Conservation (phyloP, 1,140 invertebrate genomes). For the Pseudomyrmex dendroicus region DNA sequence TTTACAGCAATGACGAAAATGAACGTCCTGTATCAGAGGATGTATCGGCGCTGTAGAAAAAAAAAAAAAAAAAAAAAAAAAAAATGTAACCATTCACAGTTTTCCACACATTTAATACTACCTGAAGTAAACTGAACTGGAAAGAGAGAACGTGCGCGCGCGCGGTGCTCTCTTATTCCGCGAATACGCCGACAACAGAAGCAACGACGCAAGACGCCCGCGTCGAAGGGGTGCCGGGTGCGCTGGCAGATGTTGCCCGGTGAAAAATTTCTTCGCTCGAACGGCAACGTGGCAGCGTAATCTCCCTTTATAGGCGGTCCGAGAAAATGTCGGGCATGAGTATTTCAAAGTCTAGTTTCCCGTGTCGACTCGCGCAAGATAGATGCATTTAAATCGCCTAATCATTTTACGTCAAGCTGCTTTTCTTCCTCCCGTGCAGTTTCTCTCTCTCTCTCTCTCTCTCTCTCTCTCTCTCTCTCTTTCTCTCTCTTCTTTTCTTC, state of each 20-base stretch:
- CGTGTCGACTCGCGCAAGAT: constrained; percentile 34
- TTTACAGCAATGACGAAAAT: constrained; percentile 1
- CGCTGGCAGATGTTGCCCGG: constrained; percentile 58
- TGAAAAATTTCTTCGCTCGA: constrained; percentile 64
- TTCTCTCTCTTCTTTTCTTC: constrained; percentile 1
- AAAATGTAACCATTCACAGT: neutral
- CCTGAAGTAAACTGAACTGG: neutral
- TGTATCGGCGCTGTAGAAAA: neutral
- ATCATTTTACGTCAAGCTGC: constrained; percentile 60
- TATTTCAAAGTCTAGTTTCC: constrained; percentile 53
- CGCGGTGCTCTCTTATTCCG: neutral
- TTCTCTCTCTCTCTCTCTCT: neutral
- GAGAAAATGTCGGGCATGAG: constrained; percentile 26
- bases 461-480: no score
- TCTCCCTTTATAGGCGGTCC: constrained; percentile 48
- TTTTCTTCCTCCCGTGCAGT: neutral
- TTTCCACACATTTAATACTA: neutral
- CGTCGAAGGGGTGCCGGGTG: constrained; percentile 55
- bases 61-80: no score
- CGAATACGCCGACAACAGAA: neutral
- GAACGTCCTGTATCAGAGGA: neutral
- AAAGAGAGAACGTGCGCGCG: neutral
- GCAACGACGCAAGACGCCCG: neutral
- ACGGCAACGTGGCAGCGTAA: constrained; percentile 33
- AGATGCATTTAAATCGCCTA: constrained; percentile 63